These are phyloP conservation scores for Tauraco hartlaubi DNA, from an alignment of 2,797 vertebrate genomes.

Conservation along the genomic window DNA sequence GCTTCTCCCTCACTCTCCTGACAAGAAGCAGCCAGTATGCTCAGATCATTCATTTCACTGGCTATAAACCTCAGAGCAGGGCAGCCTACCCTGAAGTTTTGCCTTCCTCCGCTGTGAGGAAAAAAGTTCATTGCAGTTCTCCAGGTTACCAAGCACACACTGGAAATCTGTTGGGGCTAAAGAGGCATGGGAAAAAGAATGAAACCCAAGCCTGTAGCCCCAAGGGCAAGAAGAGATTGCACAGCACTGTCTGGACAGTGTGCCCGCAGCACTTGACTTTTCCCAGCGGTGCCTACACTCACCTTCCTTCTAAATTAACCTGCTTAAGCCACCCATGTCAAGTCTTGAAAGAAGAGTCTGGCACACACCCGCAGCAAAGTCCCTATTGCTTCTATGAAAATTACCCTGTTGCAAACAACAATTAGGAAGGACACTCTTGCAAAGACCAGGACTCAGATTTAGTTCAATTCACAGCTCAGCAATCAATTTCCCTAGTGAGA, in stretches of 20 bases:
- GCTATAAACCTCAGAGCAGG: background rate
- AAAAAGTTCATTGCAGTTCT: background rate
- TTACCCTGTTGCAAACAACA: background rate
- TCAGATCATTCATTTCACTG: background rate
- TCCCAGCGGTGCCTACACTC: background rate
- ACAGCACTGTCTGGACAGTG: constrained; percentile 14
- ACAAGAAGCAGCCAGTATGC: background rate
- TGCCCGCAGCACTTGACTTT: background rate
- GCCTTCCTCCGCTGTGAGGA: background rate
- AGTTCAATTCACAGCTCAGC: background rate
- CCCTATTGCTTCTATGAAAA: background rate
- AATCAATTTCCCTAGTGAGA: background rate
- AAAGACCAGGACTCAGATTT: background rate
- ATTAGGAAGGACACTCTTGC: background rate
- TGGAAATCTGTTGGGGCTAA: background rate
- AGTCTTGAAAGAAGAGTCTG: background rate
- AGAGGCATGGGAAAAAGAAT: background rate
- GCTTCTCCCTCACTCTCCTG: background rate
- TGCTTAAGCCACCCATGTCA: background rate
- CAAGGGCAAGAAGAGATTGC: background rate
- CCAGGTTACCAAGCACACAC: background rate
- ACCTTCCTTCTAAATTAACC: background rate
- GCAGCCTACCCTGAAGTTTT: background rate
- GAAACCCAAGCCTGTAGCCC: background rate
- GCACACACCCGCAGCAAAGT: background rate